A percentile compares a stretch with the other conserved stretches of the same genome.
Conservation (phyloP, 1,140 invertebrate species). For the Bombyx mori region DNA sequence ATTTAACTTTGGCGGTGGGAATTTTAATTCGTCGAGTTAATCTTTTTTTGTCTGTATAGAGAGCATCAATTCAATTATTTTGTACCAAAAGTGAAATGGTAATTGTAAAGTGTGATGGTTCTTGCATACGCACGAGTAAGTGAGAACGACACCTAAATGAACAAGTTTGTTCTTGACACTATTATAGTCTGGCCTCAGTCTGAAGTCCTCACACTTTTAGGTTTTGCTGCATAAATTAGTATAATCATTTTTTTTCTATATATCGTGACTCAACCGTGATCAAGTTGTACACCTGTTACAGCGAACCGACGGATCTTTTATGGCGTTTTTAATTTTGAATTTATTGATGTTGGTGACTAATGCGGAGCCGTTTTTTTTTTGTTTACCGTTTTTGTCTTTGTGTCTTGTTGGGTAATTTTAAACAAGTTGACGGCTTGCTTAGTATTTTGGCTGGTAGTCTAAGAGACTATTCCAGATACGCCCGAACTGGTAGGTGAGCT, state of each 20-base stretch:
- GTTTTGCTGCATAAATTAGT: slow-evolving; percentile 39
- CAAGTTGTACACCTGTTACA: slow-evolving; percentile 10
- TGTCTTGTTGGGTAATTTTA: not conserved
- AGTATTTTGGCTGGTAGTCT: no score
- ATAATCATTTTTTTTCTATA: slow-evolving; percentile 23
- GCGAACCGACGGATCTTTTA: not conserved
- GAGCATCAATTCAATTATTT: no score
- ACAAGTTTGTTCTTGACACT: slow-evolving; percentile 30
- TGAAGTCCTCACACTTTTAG: slow-evolving; percentile 22
- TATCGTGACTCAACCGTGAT: slow-evolving; percentile 23
- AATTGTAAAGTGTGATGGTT: no score
- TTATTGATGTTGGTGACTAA: slow-evolving; percentile 7
- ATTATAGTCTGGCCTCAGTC: slow-evolving; percentile 28
- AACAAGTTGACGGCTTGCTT: no score
- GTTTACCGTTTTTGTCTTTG: not conserved
- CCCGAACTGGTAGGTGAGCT: no score
- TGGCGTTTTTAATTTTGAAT: slow-evolving; percentile 4
- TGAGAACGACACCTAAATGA: slow-evolving; percentile 2
- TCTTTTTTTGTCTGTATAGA: no score
- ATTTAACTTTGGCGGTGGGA: no score
- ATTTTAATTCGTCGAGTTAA: no score
- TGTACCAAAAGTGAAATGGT: no score
- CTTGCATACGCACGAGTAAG: not conserved
- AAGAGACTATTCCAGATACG: no score
- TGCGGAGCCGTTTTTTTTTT: slow-evolving; percentile 1